Evolutionary conservation across 2,113 vertebrate species (phyloP), one percentile per base, ranked within the genome.

Genomic region (Glaucidium brasilianum): DNA sequence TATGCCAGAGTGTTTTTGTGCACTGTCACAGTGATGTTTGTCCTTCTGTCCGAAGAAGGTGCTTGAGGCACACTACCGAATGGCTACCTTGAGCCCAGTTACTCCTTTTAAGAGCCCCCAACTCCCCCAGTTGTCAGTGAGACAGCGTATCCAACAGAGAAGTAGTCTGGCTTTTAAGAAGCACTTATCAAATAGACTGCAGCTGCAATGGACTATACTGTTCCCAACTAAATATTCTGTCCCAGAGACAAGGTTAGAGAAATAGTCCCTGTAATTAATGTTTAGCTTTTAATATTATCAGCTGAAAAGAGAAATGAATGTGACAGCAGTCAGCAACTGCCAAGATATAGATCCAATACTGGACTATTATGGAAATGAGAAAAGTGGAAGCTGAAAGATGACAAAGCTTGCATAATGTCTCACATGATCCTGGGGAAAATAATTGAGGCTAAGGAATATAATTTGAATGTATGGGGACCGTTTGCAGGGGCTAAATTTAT

Each of bases 311-410:
- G 58, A 89, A 45, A 22, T 50, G 49, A 87, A 67, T 80, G 67
- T 92, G 92, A 82, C 86, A 90, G 81, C 56, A 77, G 63, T 62
- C 80, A 52, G 83, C 69, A 91, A 49, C 43, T 92, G 85, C 62
- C 58, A 79, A 77, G 66, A 11, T 45, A 66, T 4, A 45, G 55
- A 62, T 93, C n/a, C 43, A 78, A 10, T 86, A 30, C 12, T 6
- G 39, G 34, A 50, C 73, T 86, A 9, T 91, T 96, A 90, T 55
- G 77, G 94, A 92, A 97, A 95, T 94, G 77, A 82, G 81, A 82
- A 75, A 52, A 78, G 60, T 87, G 43, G 72, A 86, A 68, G 26
- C 37, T 9, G 6, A 78, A 95, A 74, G 68, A 88, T 76, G 73
- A 39, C 49, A 58, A 90, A 87, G 58, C 53, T 95, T 92, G 77